phyloP scores from a whole-genome alignment of 2,797 vertebrate species.

The Sebastes nivosus region DNA sequence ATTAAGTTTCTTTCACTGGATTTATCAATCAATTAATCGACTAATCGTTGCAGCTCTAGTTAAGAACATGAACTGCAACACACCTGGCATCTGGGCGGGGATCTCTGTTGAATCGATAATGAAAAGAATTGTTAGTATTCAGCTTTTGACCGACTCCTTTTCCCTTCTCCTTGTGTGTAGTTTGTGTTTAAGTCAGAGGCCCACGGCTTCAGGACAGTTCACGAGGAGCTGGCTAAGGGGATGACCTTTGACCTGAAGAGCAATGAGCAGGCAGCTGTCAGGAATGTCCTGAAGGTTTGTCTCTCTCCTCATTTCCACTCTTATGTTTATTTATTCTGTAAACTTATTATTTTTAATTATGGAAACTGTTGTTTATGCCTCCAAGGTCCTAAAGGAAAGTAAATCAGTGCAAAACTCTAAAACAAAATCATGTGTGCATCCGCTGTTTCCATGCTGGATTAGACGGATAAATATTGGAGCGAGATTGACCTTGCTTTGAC shows the following conservation, averaged over 20 bases:
- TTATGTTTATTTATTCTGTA: background rate
- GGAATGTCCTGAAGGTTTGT: constrained; percentile 91
- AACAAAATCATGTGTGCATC: background rate
- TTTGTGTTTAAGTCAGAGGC: constrained; percentile 93
- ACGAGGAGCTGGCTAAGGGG: constrained; percentile 94
- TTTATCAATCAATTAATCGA: background rate
- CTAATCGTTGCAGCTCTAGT: background rate
- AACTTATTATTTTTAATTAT: background rate
- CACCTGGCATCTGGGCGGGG: background rate
- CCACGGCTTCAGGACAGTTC: constrained; percentile 90
- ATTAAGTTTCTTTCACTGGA: background rate
- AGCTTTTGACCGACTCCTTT: background rate
- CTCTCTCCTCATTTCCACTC: background rate
- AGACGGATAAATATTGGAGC: background rate
- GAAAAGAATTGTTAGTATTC: background rate
- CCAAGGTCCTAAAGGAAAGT: background rate
- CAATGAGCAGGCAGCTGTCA: constrained; percentile 89
- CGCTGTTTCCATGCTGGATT: background rate
- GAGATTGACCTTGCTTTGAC: background rate
- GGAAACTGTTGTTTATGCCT: background rate
- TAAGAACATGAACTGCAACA: background rate
- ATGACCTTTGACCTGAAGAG: constrained; percentile 93
- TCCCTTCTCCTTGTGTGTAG: constrained; percentile 69
- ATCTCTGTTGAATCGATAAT: background rate
- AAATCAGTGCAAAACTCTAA: background rate